Evolutionary conservation across 2,113 vertebrate species (phyloP), one percentile per base, ranked within the genome.

Genomic region (Microcebus lehilahytsara): DNA sequence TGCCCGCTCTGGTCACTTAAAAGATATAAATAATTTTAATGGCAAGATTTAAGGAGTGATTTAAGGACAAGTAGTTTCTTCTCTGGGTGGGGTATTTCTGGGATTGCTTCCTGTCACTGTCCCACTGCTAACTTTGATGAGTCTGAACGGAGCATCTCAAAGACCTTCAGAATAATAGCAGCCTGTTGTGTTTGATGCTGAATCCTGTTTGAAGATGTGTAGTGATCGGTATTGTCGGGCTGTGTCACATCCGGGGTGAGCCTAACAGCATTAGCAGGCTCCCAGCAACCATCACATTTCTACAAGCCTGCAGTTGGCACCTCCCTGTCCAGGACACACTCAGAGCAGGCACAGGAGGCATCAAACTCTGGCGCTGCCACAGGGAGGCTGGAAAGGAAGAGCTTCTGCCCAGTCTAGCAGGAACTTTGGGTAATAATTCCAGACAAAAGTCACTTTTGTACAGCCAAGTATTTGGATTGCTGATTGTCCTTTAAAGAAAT

Each of bases 61-160:
- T 74, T 34, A 66, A 71, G 19, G 66, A 19, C 17, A 97, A 92
- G 84, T 74, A 72, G 71, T 95, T 91, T 49, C 67, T 88, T 80
- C 49, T 84, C 66, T 77, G 0, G 5, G 0, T 62, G 60, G 64
- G 74, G 13, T 58, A 93, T 93, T 91, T 83, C 20, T 27, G 25
- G 40, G 22, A 62, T 85, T 90, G 0, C 0, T 72, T 96, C 95
- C 27, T 91, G 92, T 91, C 71, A 94, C 9, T 42, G 89, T 84
- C 72, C 37, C 23, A 56, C 37, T 88, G 23, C 40, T 96, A 53
- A 94, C 37, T 75, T 27, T 80, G 74, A 75, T 58, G 40, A 51
- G 1, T 91, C 93, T 89, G 85, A 97, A 91, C 53, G 34, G 42
- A 77, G 60, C 17, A 77, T 53, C 85, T 91, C 71, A 96, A 30